Evolutionary conservation across 1,140 invertebrate species (phyloP), one percentile per base, ranked within the genome.

Genomic region (Hypsibius dujardini): DNA sequence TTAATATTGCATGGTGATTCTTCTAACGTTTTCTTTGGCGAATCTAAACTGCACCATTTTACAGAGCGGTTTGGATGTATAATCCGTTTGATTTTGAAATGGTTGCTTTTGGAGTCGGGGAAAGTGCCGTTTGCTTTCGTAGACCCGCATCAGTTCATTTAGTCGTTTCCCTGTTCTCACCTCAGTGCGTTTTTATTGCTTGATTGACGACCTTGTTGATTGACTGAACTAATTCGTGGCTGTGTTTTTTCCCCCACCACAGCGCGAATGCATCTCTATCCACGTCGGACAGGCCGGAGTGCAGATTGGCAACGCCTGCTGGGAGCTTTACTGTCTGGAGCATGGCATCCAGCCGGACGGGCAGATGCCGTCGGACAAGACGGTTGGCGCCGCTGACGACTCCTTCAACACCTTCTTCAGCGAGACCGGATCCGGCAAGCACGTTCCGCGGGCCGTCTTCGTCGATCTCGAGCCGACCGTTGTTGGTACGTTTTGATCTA

Each of bases 401-500:
- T 86, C 85, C 47, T 87, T 86, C 78, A 84, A 84, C 75, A 86
- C 86, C 0, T 88, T 88, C 78, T 88, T 88, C 79, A 83, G 82
- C 73, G 86, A 87, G 76, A 86, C 87, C 2, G 84, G 85, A 71
- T 81, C 82, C 59, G 82, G 82, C 60, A 84, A 83, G 75, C 79
- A 81, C 73, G 77, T 82, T 2, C 81, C 81, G 40, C 75, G 80
- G 70, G 79, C 79, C 2, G 76, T 81, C 45, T 79, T 80, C 71
- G 77, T 81, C 2, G 80, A 81, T 71, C 73, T 81, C 70, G 80
- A 81, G 71, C 80, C 80, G 1, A 81, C 80, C n/a, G 80, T 80
- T n/a, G 77, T 81, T 12, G 79, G 77, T 79, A 73, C 75, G 75
- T 72, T n/a, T n/a, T n/a, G n/a, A n/a, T n/a, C n/a, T n/a, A n/a